phyloP scores from a whole-genome alignment of 2,113 vertebrate species.

The Toxotes chatareus region DNA sequence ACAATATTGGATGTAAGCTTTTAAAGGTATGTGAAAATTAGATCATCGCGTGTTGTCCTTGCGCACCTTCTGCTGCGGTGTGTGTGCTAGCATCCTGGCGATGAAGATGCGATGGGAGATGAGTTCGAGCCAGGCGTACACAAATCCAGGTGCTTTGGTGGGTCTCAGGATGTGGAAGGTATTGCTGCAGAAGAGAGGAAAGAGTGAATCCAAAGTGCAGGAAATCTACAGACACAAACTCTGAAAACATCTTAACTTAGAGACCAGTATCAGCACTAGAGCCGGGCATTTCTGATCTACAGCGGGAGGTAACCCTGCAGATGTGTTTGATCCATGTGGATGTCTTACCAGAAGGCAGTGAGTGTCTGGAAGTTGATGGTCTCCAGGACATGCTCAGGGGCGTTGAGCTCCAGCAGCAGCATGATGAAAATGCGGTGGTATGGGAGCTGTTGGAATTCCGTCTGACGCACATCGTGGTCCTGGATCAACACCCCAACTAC shows the following conservation, averaged over 20 bases:
- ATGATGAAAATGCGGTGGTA: slow-evolving; percentile 99
- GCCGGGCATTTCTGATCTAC: background rate
- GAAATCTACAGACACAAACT: background rate
- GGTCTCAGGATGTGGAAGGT: slow-evolving; percentile 99
- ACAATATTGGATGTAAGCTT: background rate
- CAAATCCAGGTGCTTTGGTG: slow-evolving; percentile 98
- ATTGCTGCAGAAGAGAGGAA: slow-evolving; percentile 87
- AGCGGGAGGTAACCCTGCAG: too few species aligned
- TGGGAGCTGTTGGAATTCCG: slow-evolving; percentile 97
- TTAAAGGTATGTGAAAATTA: background rate
- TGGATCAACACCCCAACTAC: slow-evolving; percentile 98
- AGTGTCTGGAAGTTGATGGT: slow-evolving; percentile 99
- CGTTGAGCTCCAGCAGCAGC: slow-evolving; percentile 97
- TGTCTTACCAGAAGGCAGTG: slow-evolving; percentile 95
- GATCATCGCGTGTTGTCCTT: background rate
- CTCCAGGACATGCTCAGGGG: slow-evolving; percentile 97
- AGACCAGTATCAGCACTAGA: background rate
- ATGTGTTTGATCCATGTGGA: background rate
- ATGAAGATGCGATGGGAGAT: slow-evolving; percentile 99
- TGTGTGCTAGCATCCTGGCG: slow-evolving; percentile 98
- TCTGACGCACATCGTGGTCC: slow-evolving; percentile 97
- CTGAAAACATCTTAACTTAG: background rate
- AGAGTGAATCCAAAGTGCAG: background rate
- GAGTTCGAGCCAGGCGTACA: slow-evolving; percentile 98
- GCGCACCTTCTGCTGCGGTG: slow-evolving; percentile 97